Percentiles rank a stretch among this genome's conserved stretches.
Evolutionary conservation across 2,797 vertebrate genomes (phyloP).

Genomic region (Spea hammondii): DNA sequence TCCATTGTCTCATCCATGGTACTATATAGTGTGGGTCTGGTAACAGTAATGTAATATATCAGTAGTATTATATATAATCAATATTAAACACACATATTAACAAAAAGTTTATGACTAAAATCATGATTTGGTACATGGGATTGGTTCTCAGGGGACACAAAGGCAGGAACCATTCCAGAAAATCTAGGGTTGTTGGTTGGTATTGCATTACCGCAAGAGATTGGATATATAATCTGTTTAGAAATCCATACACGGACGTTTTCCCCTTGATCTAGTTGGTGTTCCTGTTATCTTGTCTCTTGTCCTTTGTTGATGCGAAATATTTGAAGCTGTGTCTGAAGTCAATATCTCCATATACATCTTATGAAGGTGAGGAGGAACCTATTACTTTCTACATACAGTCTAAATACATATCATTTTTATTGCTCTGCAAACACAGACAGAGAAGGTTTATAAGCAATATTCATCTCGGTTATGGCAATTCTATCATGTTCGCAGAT

Average conservation of each 20-base stretch:
- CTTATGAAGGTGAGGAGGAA: slow-evolving; percentile 6
- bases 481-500: slow-evolving; percentile 30
- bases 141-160: too few species aligned
- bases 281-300: slow-evolving; percentile 9
- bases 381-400: slow-evolving; percentile 39
- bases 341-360: slow-evolving; percentile 22
- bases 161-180: too few species aligned
- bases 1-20: too few species aligned
- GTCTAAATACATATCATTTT: slow-evolving; percentile 44
- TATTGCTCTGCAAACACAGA: slow-evolving; percentile 25
- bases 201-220: too few species aligned
- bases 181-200: too few species aligned
- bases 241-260: neutral
- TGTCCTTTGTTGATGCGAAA: slow-evolving; percentile 39
- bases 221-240: neutral
- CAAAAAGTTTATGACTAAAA: too few species aligned
- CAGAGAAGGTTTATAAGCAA: slow-evolving; percentile 29
- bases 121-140: too few species aligned
- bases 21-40: too few species aligned
- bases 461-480: slow-evolving; percentile 38
- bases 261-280: neutral
- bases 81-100: too few species aligned
- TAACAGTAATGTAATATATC: too few species aligned
- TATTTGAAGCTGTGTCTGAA: slow-evolving; percentile 11
- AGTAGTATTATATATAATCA: too few species aligned